Percentiles rank a stretch among this genome's conserved stretches.
These are phyloP conservation scores for Meloidogyne exigua DNA, from an alignment of 1,140 invertebrate species.

Conservation along the genomic window DNA sequence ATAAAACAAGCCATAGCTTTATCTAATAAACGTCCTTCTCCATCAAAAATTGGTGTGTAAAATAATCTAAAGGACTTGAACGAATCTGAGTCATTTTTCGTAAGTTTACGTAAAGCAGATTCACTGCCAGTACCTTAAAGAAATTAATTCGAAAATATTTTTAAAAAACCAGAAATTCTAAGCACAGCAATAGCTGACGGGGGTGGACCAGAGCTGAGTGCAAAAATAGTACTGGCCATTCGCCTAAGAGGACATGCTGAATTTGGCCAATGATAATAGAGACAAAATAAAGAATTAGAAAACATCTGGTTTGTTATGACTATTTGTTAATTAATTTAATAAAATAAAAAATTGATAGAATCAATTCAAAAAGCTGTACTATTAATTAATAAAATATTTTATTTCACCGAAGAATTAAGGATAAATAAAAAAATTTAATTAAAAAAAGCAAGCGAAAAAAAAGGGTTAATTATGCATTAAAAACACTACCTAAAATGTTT, in stretches of 20 bases:
- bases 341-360: neutral
- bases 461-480: too few relatives aligned
- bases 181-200: constrained; percentile 58
- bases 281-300: neutral
- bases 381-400: too few relatives aligned
- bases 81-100: neutral
- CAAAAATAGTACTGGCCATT: constrained; percentile 47
- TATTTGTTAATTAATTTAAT: too few relatives aligned
- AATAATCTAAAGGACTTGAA: constrained; percentile 47
- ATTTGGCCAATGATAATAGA: neutral
- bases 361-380: neutral
- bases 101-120: constrained; percentile 33
- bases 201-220: constrained; percentile 50
- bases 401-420: neutral
- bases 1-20: constrained; percentile 55
- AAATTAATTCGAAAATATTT: constrained; percentile 5
- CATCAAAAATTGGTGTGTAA: constrained; percentile 50
- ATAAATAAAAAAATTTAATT: too few relatives aligned
- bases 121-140: constrained; percentile 47
- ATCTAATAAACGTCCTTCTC: constrained; percentile 38
- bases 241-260: constrained; percentile 4
- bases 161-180: constrained; percentile 47
- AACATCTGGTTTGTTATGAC: neutral
- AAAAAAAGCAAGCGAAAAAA: too few relatives aligned
- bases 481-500: too few relatives aligned